Percentiles rank a stretch among this genome's conserved stretches.
Evolutionary conservation across 1,140 invertebrate species (phyloP).

Genomic region (Drosophila serrata): DNA sequence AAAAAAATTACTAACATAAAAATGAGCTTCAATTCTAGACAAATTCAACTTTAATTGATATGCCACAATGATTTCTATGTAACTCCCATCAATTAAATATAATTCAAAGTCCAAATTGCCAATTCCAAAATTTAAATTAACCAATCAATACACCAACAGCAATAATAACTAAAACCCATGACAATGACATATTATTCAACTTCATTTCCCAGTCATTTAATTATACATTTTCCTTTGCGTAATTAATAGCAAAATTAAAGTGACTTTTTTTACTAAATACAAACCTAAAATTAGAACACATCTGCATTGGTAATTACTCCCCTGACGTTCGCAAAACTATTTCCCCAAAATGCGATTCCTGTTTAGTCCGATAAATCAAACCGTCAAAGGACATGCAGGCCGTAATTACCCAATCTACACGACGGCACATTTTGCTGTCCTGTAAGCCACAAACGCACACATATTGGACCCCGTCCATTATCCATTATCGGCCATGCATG

Average conservation of each 20-base stretch:
- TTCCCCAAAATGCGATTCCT: conserved; percentile 4
- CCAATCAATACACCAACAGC: not conserved
- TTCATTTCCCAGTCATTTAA: not conserved
- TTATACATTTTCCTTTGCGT: not conserved
- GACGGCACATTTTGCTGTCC: conserved; percentile 16
- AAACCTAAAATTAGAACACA: not conserved
- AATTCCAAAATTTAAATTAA: not conserved
- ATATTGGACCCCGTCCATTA: conserved; percentile 21
- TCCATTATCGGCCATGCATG: conserved; percentile 16
- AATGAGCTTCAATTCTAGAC: too few species aligned
- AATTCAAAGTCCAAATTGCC: not conserved
- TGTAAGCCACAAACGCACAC: conserved; percentile 20
- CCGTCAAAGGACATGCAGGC: conserved; percentile 6
- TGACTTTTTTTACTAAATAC: not conserved
- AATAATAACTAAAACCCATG: not conserved
- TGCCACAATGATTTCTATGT: not conserved
- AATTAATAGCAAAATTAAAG: conserved; percentile 1
- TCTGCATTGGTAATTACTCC: conserved; percentile 4
- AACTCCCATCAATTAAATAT: not conserved
- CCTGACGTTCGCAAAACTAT: not conserved
- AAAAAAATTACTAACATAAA: not conserved
- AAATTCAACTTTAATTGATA: not conserved
- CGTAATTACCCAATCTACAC: conserved; percentile 20
- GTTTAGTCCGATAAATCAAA: conserved; percentile 1
- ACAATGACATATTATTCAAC: not conserved